A percentile compares a stretch with the other conserved stretches of the same genome.
phyloP scores from a whole-genome alignment of 2,888 invertebrate species.

The Troilus luridus region DNA sequence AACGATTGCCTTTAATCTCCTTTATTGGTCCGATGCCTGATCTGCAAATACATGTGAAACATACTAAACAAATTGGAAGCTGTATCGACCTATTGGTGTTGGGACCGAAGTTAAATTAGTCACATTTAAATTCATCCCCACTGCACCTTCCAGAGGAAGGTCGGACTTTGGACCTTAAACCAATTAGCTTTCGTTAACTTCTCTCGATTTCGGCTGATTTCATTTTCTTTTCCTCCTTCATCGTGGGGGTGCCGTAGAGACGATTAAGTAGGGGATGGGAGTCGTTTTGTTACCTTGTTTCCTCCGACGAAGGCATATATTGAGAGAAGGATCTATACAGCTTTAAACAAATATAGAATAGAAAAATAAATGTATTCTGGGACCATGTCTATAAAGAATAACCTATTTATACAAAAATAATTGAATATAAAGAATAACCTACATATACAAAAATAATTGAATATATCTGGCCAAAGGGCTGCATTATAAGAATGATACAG shows the following conservation, averaged over 20 bases:
- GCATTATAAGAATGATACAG: too few relatives aligned
- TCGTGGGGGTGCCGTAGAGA: neutral
- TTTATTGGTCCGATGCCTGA: neutral
- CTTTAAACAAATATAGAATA: neutral
- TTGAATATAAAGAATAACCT: too few relatives aligned
- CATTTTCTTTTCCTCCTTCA: conserved; percentile 13
- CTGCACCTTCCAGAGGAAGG: neutral
- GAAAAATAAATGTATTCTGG: too few relatives aligned
- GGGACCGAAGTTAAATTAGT: conserved; percentile 52
- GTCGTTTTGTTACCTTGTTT: neutral
- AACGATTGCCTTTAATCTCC: neutral
- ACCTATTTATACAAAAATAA: too few relatives aligned
- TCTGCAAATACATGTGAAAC: neutral
- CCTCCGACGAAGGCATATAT: neutral
- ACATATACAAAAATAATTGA: too few relatives aligned
- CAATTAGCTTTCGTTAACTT: conserved; percentile 42
- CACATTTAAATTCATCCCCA: conserved; percentile 57
- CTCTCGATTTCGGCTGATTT: conserved; percentile 24
- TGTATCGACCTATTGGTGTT: conserved; percentile 17
- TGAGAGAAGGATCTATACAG: neutral
- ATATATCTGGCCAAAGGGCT: too few relatives aligned
- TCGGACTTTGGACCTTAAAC: conserved; percentile 19
- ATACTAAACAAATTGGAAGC: neutral
- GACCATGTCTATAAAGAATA: too few relatives aligned
- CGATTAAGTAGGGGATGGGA: neutral